phyloP scores from a whole-genome alignment of 1,140 invertebrate genomes.

The Bombus sylvicola region DNA sequence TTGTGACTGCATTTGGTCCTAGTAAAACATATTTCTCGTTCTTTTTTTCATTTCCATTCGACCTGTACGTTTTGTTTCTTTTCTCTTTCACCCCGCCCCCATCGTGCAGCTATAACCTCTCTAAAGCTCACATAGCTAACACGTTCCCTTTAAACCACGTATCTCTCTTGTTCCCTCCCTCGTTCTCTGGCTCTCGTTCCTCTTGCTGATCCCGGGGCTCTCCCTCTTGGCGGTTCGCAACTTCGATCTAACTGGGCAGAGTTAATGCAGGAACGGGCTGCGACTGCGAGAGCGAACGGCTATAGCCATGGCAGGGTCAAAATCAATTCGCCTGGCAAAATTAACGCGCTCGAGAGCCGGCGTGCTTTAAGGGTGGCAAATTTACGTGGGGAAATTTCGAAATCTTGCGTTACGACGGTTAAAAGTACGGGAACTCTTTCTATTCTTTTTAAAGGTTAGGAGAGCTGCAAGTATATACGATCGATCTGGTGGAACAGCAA shows the following conservation, averaged over 20 bases:
- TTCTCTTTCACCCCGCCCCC: neutral
- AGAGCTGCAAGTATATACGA: neutral
- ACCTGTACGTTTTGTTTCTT: no score
- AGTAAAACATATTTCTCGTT: neutral
- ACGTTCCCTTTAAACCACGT: constrained; percentile 36
- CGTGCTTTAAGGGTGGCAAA: constrained; percentile 1
- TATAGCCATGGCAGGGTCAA: constrained; percentile 32
- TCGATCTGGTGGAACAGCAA: neutral
- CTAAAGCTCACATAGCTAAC: neutral
- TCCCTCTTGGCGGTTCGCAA: constrained; percentile 42
- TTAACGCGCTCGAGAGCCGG: constrained; percentile 51
- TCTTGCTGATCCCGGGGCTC: constrained; percentile 1
- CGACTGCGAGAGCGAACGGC: constrained; percentile 18
- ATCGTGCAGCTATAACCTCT: neutral
- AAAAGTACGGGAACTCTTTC: neutral
- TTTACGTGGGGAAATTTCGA: neutral
- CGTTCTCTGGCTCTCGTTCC: constrained; percentile 13
- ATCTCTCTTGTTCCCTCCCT: neutral
- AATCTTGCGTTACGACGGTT: neutral
- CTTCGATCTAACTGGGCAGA: constrained; percentile 54
- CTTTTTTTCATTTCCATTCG: neutral
- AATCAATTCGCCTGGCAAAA: constrained; percentile 67
- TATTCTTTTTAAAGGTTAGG: neutral
- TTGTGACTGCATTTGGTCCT: neutral
- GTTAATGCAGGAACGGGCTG: constrained; percentile 39